Percentiles rank a stretch among this genome's conserved stretches.
These are phyloP conservation scores for Plutomurus gul DNA, from an alignment of 1,140 invertebrate species.

Conservation along the genomic window DNA sequence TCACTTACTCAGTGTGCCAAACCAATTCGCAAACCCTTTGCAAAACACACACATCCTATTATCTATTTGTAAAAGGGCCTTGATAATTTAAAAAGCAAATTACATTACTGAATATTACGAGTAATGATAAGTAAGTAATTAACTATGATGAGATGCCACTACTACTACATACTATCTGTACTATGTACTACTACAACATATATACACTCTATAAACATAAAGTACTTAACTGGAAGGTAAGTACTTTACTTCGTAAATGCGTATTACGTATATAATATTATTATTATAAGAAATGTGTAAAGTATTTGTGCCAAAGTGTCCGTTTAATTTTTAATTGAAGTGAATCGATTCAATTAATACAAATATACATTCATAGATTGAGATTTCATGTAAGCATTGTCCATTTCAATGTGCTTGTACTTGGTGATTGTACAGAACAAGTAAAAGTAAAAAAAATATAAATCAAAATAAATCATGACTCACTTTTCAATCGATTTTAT, in stretches of 20 bases:
- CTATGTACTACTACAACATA: background rate
- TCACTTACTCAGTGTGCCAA: constrained; percentile 17
- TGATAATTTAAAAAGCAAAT: constrained; percentile 19
- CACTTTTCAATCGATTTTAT: too few relatives aligned
- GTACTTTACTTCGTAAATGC: background rate
- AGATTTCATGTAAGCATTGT: constrained; percentile 22
- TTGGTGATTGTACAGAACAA: constrained; percentile 29
- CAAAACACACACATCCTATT: background rate
- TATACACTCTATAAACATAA: too few relatives aligned
- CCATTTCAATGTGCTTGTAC: constrained; percentile 28
- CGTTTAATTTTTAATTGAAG: constrained; percentile 28
- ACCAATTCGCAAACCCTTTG: background rate
- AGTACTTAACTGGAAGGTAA: too few relatives aligned
- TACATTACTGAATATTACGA: background rate
- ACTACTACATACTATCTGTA: background rate
- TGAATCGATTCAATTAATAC: constrained; percentile 4
- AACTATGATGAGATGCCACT: background rate
- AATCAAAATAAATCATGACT: background rate
- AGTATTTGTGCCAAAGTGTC: constrained; percentile 28
- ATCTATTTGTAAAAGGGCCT: constrained; percentile 7
- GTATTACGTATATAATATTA: background rate
- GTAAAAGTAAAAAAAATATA: constrained; percentile 30
- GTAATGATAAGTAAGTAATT: background rate
- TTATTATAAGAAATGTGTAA: background rate
- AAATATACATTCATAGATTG: constrained; percentile 25